Base-by-base conservation (phyloP, 2,888 invertebrate genomes). In the Leucophenga montana region DNA sequence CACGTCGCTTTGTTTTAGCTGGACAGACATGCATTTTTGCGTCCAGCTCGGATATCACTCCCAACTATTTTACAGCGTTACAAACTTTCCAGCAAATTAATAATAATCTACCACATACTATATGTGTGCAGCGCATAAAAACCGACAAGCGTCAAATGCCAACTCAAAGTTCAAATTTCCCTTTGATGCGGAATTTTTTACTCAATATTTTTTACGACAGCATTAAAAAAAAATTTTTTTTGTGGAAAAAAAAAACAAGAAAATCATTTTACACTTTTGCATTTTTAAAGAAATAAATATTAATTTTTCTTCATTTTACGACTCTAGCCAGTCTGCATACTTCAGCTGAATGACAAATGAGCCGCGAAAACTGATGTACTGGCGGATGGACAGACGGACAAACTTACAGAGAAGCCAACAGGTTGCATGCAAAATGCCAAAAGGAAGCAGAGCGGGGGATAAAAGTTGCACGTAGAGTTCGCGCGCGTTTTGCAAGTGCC, bases 301-400 rank as follows among this genome's bases (percentile, higher is more conserved):
- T 2, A 11, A 18, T 39, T 33, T 16, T 61, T 33, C 22, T 39
- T 1, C n/a, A 11, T 39, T 84, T 82, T 80, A 82, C 79, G 77
- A 75, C 81, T 75, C 64, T 67, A 22, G 46, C 22, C 48, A 46
- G 13, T n/a, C 18, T n/a, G 71, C 77, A 81, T 78, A 83, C 81
- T 82, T 82, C 83, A 81, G 76, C 76, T 75, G 82, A 82, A 82
- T 82, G 82, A 82, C 82, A 82, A 82, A 82, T 82, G 84, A 84
- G 84, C 84, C 74, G 73, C 68, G 59, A 57, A 16, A 33, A 39
- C 6, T 44, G 33, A n/a, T 54, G 67, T 83, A 78, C 83, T 82
- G 80, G 79, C 83, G 83, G 72, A 3, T 39, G 9, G 39, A 39
- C 39, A 39, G 39, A 39, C 39, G 11, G 39, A 39, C 39, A 39